These are phyloP conservation scores for Gonatopus flavifemur DNA, from an alignment of 1,140 invertebrate genomes.

Conservation along the genomic window DNA sequence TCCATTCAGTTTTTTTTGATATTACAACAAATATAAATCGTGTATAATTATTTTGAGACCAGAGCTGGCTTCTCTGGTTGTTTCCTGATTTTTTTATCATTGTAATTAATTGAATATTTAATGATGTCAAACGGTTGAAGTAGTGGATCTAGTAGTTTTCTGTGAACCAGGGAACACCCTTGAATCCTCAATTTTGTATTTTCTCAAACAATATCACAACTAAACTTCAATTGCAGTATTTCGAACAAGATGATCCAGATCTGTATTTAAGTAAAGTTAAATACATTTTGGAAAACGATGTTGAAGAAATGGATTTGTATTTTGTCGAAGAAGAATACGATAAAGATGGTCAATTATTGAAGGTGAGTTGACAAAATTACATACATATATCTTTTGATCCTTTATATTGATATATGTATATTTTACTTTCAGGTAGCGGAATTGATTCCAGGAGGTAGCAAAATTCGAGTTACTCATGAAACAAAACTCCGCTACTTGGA, in stretches of 20 bases:
- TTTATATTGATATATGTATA: background rate
- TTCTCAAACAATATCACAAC: too few species aligned
- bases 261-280: conserved; percentile 89
- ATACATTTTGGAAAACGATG: conserved; percentile 88
- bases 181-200: too few species aligned
- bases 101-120: too few species aligned
- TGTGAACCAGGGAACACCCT: too few species aligned
- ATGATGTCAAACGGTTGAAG: too few species aligned
- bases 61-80: background rate
- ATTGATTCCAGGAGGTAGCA: conserved; percentile 52
- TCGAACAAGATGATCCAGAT: conserved; percentile 94
- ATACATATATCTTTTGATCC: background rate
- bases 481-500: conserved; percentile 86
- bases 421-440: conserved; percentile 42
- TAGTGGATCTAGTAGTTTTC: too few species aligned
- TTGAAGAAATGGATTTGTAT: conserved; percentile 81
- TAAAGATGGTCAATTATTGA: conserved; percentile 71
- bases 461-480: conserved; percentile 70
- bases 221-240: conserved; percentile 74
- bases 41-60: too few species aligned
- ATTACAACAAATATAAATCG: too few species aligned
- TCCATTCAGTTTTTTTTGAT: too few species aligned
- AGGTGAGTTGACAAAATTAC: conserved; percentile 34
- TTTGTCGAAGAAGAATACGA: conserved; percentile 91
- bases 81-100: conserved; percentile 3